phyloP scores from a whole-genome alignment of 1,140 invertebrate genomes.

The Drosophila chauvacae region DNA sequence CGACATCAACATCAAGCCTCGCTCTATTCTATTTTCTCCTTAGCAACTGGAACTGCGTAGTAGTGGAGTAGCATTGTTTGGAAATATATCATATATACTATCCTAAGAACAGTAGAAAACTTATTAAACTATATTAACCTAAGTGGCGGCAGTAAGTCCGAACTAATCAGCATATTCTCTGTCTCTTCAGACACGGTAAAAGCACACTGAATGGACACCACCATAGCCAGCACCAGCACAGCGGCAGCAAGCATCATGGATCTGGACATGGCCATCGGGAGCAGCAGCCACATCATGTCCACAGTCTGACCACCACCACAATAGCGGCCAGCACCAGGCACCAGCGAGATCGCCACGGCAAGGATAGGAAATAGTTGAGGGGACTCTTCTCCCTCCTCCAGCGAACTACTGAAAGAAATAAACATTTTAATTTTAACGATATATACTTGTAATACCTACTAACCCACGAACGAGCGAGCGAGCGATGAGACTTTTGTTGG shows the following conservation, averaged over 20 bases:
- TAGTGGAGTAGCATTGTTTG: constrained; percentile 66
- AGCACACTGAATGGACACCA: constrained; percentile 77
- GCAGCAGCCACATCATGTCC: constrained; percentile 65
- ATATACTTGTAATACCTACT: constrained; percentile 39
- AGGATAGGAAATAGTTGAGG: constrained; percentile 70
- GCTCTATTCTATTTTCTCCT: constrained; percentile 67
- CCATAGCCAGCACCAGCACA: constrained; percentile 49
- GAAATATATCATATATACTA: constrained; percentile 25
- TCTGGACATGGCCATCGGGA: constrained; percentile 37
- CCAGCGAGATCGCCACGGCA: constrained; percentile 72
- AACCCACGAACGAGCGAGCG: constrained; percentile 31
- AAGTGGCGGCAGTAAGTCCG: too few relatives aligned
- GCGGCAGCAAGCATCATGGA: constrained; percentile 54
- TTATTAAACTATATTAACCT: constrained; percentile 21
- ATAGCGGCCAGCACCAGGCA: constrained; percentile 62
- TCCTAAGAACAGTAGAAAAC: constrained; percentile 58
- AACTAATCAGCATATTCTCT: constrained; percentile 22
- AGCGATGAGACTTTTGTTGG: constrained; percentile 46
- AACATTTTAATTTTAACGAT: constrained; percentile 37
- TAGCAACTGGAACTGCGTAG: constrained; percentile 77
- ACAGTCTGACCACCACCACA: constrained; percentile 66
- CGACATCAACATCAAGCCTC: constrained; percentile 67
- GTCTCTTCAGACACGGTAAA: constrained; percentile 72
- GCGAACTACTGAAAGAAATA: constrained; percentile 51
- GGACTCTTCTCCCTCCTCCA: constrained; percentile 2